Evolutionary conservation across 1,140 invertebrate species (phyloP).

Genomic region (Maniola jurtina): DNA sequence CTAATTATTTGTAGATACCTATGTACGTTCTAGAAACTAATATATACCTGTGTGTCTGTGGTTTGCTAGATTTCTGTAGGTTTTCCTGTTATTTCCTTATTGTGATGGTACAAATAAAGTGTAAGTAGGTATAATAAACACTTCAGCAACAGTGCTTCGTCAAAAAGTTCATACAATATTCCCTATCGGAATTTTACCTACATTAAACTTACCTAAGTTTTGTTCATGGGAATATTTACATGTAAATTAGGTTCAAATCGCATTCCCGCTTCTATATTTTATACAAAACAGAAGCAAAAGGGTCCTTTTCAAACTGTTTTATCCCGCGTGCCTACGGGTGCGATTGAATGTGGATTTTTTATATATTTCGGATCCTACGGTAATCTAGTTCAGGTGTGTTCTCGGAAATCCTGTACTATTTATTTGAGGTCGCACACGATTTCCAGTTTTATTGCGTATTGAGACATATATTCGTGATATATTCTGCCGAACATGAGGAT

Average conservation of each 20-base stretch:
- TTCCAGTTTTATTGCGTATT: slow-evolving; percentile 73
- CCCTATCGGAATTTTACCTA: too few species aligned
- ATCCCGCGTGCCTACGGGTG: slow-evolving; percentile 27
- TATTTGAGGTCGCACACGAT: slow-evolving; percentile 66
- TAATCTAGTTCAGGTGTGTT: slow-evolving; percentile 61
- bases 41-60: too few species aligned
- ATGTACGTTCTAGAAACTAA: too few species aligned
- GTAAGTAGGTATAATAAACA: too few species aligned
- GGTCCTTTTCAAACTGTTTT: slow-evolving; percentile 24
- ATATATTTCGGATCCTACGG: slow-evolving; percentile 40
- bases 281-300: slow-evolving; percentile 2
- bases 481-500: slow-evolving; percentile 42
- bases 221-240: neutral
- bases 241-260: slow-evolving; percentile 1
- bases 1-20: too few species aligned
- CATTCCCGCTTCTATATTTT: neutral
- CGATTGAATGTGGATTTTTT: slow-evolving; percentile 57
- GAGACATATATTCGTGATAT: slow-evolving; percentile 70
- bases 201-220: neutral
- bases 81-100: too few species aligned
- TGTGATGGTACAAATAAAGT: too few species aligned
- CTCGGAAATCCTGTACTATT: slow-evolving; percentile 49
- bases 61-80: too few species aligned
- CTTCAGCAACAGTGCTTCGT: too few species aligned
- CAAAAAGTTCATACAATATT: too few species aligned